Evolutionary conservation across 2,888 invertebrate species (phyloP), one percentile per base, ranked within the genome.

Genomic region (Oegoconia quadripuncta): DNA sequence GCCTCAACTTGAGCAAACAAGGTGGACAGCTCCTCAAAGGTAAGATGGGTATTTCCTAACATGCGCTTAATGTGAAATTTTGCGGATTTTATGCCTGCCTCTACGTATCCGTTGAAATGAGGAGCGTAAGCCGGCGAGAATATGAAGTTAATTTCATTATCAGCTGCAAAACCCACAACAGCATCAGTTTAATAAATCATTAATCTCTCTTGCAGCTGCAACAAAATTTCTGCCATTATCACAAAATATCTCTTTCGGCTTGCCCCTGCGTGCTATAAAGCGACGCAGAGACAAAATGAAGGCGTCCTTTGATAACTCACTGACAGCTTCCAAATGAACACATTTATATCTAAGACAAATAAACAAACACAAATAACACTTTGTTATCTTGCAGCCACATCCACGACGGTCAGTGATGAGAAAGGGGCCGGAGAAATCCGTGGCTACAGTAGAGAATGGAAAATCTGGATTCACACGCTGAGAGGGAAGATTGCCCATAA

Each of bases 401-500:
- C 42, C 39, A 27, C 37, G 16, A 35, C 37, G 35, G 25, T 22
- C 44, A n/a, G 40, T 44, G 3, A 26, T 34, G 12, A 23, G 23
- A 2, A 48, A 41, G 1, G 51, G 53, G 3, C 57, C 57, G 0
- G 53, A 50, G 14, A 53, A 25, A 1, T 46, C 55, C 0, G 38
- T 39, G 13, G 6, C 4, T 6, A 8, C 5, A 8, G 8, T 38
- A n/a, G 40, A 15, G 29, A 50, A 51, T 0, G 49, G 46, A 30
- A 34, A 39, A 20, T 39, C 47, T 8, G 44, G 39, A 5, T n/a
- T 7, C 5, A 48, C 23, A 2, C 52, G 50, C 11, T 46, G 37
- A 2, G 11, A 34, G 8, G 51, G 57, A 14, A 55, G 42, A 13
- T 52, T 45, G 5, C 55, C 50, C 54, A 53, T 58, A 1, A 46